A percentile compares a stretch with the other conserved stretches of the same genome.
Conservation (phyloP, 2,888 invertebrate genomes). For the Tanytarsus gracilentus region DNA sequence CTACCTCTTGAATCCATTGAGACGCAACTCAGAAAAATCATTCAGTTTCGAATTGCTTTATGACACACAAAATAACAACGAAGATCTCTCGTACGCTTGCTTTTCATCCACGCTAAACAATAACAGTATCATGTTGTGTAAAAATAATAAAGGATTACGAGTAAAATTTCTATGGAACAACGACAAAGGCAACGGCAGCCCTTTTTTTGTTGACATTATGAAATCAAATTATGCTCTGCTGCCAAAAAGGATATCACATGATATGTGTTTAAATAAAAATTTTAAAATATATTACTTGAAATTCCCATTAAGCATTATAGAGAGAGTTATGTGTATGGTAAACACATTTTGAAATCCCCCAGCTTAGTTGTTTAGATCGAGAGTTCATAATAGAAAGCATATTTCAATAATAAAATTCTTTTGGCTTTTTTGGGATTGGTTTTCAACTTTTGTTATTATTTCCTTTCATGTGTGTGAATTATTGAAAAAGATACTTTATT, state of each 20-base stretch:
- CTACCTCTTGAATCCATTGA: too few species aligned
- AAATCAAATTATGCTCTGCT: background rate
- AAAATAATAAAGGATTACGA: conserved; percentile 14
- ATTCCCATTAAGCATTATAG: too few species aligned
- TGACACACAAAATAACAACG: background rate
- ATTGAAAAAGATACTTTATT: too few species aligned
- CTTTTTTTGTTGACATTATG: conserved; percentile 3
- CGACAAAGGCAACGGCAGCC: background rate
- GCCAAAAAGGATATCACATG: background rate
- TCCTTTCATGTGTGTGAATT: too few species aligned
- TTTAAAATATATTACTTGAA: background rate
- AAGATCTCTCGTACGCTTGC: background rate
- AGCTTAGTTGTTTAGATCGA: too few species aligned
- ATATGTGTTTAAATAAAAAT: background rate
- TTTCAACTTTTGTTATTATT: too few species aligned
- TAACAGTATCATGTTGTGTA: conserved; percentile 13
- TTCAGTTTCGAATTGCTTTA: background rate
- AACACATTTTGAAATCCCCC: too few species aligned
- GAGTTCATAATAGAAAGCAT: too few species aligned
- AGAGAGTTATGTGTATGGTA: too few species aligned
- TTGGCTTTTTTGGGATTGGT: too few species aligned
- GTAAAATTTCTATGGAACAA: background rate
- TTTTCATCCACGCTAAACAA: background rate
- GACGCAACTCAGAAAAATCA: background rate
- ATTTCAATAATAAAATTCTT: too few species aligned